Conservation (phyloP, 2,797 vertebrate species). For the Paedocypris micromegethes region DNA sequence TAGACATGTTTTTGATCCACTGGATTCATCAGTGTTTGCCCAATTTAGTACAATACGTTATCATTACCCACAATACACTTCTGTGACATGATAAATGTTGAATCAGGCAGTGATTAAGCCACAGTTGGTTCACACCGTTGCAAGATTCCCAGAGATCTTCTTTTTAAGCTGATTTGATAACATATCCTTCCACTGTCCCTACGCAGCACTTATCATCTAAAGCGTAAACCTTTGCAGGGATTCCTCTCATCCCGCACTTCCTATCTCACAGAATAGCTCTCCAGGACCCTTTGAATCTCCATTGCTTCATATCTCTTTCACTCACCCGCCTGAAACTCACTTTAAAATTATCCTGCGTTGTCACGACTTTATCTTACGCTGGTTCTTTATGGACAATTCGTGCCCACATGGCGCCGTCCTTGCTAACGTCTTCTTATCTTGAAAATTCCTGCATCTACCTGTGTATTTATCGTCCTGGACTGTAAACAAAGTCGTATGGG, state of each 20-base stretch:
- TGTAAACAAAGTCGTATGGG: too few species aligned
- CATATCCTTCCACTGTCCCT: constrained; percentile 24
- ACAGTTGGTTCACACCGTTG: not conserved
- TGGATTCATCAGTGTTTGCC: not conserved
- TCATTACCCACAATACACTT: not conserved
- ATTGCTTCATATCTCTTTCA: constrained; percentile 20
- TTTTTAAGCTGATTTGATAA: constrained; percentile 24
- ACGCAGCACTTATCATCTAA: constrained; percentile 28
- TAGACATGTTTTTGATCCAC: too few species aligned
- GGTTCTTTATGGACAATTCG: not conserved
- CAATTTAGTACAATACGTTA: not conserved
- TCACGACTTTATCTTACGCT: constrained; percentile 7
- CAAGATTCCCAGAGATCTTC: constrained; percentile 20
- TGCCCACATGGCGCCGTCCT: not conserved
- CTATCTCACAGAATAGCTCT: constrained; percentile 21
- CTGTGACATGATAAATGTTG: not conserved
- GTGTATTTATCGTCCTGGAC: constrained; percentile 1
- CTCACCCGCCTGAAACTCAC: not conserved
- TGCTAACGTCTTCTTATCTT: constrained; percentile 21
- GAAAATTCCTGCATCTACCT: constrained; percentile 13
- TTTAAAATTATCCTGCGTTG: constrained; percentile 3
- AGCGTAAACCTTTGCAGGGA: constrained; percentile 16
- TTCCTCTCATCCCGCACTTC: constrained; percentile 5
- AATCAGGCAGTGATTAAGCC: not conserved
- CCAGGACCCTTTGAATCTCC: constrained; percentile 5